Evolutionary conservation across 2,113 vertebrate genomes (phyloP), one percentile per base, ranked within the genome.

Genomic region (Empidonax traillii): DNA sequence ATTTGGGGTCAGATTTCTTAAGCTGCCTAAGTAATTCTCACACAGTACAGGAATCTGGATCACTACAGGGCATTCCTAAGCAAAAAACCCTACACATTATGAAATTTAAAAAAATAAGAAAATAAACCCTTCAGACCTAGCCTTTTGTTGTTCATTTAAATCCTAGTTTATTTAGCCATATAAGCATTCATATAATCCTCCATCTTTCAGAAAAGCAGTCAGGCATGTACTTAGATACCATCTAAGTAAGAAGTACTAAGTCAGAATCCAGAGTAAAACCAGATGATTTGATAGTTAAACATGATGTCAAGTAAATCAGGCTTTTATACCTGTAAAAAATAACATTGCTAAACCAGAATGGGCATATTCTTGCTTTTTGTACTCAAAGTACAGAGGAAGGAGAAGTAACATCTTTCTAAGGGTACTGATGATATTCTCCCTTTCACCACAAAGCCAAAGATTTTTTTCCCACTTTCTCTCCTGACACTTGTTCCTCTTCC

Each of bases 171-270:
- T 85, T 85, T 63, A 63, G 67, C 69, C 3, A 23, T 12, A 22
- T 25, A 62, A 67, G 52, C 23, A 58, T 56, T 75, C 14, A 18
- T 47, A 53, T 66, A 89, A 76, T 33, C 61, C 51, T 80, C 33
- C 31, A 78, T 25, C 47, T 62, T 87, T 89, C 78, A 85, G 77
- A 91, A 87, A 89, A 79, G 14, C 30, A 75, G 27, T 52, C 66
- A 87, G 71, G 28, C 58, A 58, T 9, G 41, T 69, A 56, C 44
- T 75, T 62, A 56, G 44, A 73, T 85, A 25, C 59, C 71, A 19
- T 44, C 44, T 44, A 44, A 44, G 44, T 44, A 44, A 44, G 44
- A 44, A 44, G 44, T 44, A 44, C 44, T 44, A 44, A 44, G 18
- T 44, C 19, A 44, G 44, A 44, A 44, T 44, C 44, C 44, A 52